phyloP scores from a whole-genome alignment of 2,888 invertebrate genomes.

The Ennomos fuscantarius region DNA sequence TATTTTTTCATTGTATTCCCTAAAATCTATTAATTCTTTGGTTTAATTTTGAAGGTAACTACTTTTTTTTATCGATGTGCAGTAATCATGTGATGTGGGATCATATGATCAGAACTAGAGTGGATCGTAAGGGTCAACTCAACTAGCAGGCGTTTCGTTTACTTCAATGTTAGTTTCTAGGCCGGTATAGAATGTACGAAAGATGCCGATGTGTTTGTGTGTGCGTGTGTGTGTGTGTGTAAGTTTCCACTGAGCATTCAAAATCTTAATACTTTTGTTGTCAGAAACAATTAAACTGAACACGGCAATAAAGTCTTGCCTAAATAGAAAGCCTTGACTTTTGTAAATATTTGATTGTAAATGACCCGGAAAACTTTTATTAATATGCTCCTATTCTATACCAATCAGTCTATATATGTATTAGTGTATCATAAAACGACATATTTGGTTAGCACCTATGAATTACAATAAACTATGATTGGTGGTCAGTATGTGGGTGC shows the following conservation, averaged over 20 bases:
- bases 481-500: background rate
- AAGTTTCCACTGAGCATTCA: background rate
- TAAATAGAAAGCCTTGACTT: background rate
- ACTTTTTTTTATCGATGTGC: background rate
- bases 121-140: constrained; percentile 13
- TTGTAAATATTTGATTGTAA: background rate
- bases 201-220: background rate
- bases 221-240: background rate
- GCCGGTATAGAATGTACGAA: background rate
- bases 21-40: too few species aligned
- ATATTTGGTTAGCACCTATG: too few species aligned
- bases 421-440: constrained; percentile 1
- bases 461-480: constrained; percentile 9
- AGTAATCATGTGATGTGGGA: constrained; percentile 13
- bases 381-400: background rate
- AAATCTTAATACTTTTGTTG: background rate
- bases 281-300: too few species aligned
- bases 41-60: too few species aligned
- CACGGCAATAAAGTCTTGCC: too few species aligned
- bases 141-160: constrained; percentile 11
- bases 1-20: too few species aligned
- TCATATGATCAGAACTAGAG: constrained; percentile 11
- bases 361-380: background rate
- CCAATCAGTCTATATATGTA: background rate
- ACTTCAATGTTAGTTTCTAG: constrained; percentile 13